Conservation (phyloP, 2,113 vertebrate species). For the Callipepla californica region DNA sequence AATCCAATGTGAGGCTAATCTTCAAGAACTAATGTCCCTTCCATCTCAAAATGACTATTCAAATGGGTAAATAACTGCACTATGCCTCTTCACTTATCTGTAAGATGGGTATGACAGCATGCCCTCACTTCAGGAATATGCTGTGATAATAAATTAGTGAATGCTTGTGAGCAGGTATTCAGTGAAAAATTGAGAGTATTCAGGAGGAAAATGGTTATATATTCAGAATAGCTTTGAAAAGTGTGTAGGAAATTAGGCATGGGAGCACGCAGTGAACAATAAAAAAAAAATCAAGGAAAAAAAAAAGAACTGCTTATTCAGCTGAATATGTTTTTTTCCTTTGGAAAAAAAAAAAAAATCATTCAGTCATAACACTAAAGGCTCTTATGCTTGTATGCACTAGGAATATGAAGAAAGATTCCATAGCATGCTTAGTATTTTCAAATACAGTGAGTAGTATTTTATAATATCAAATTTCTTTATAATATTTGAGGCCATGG, state of each 20-base stretch:
- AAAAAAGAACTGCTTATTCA: neutral
- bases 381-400: neutral
- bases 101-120: neutral
- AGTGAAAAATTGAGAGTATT: neutral
- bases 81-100: neutral
- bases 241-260: neutral
- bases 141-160: neutral
- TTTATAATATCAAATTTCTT: neutral
- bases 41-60: neutral
- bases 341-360: neutral
- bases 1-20: neutral
- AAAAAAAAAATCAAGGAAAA: neutral
- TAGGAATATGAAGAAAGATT: neutral
- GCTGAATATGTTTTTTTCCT: neutral
- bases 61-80: neutral
- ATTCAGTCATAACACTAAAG: neutral
- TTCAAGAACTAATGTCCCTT: neutral
- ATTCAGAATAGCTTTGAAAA: neutral
- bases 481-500: neutral
- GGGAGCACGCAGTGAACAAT: neutral
- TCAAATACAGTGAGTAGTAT: slow-evolving; percentile 17
- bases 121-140: neutral
- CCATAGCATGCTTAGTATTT: neutral
- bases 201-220: neutral
- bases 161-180: neutral